Evolutionary conservation across 2,113 vertebrate genomes (phyloP), one percentile per base, ranked within the genome.

Genomic region (Platichthys flesus): DNA sequence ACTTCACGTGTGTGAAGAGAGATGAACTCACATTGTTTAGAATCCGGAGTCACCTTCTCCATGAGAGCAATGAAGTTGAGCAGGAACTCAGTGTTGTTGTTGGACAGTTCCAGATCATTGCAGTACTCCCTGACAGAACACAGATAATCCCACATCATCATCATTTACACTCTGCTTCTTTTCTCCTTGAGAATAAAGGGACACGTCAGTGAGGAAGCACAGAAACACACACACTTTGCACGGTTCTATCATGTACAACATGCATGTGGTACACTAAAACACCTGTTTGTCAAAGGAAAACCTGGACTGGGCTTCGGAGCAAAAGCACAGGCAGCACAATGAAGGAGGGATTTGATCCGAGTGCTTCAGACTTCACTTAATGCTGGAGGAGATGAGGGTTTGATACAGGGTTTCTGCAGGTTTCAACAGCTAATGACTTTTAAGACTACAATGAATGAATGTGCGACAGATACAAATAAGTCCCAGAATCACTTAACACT

Each of bases 11-110:
- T 5, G 35, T 15, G 42, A 52, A 23, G 21, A 59, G 0, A 28
- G 71, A 40, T 1, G 57, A 71, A 94, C 98, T 96, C 90, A 99
- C 98, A 99, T 93, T 97, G 97, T 93, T 99, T 98, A 88, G 97
- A 99, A 92, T 99, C 98, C 7, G 98, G 98, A 15, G 97, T 99
- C 93, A 99, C 97, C 93, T 99, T 99, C 94, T 99, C 97, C 97
- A 99, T 99, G 68, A 99, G 96, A 76, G 96, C 96, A 78, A 99
- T 99, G 93, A 99, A 99, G 95, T 98, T 99, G 78, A 97, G 94
- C 91, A 99, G 96, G 93, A 99, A 99, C 85, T 99, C 98, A 0
- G 98, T 99, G 95, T 99, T 99, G 96, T 99, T 99, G 93, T 94
- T 95, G 66, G 98, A 97, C 86, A 97, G 95, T 91, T 98, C 96